Evolutionary conservation across 2,888 invertebrate genomes (phyloP), one percentile per base, ranked within the genome.

Genomic region (Pristionchus maxplancki): DNA sequence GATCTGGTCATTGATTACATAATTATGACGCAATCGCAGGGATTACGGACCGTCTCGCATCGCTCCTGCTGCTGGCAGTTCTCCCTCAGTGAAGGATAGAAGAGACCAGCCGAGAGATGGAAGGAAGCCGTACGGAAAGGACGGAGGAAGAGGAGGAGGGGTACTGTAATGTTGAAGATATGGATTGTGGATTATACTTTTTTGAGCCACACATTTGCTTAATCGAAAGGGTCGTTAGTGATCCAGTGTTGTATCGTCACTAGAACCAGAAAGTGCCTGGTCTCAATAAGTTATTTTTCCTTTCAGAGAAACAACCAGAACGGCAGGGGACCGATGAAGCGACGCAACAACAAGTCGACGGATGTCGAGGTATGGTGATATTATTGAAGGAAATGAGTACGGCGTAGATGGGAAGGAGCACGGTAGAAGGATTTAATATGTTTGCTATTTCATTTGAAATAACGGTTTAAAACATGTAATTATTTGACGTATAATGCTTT

Each of bases 351-450:
- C 28, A 5, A 28, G 37, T 78, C 44, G 44, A 78, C 48, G 1
- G 78, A 78, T 48, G 28, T 78, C 44, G 78, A 78, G 78, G 78
- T 78, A 44, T 31, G n/a, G 64, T 58, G n/a, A n/a, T n/a, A n/a
- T n/a, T n/a, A n/a, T n/a, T n/a, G n/a, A n/a, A n/a, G n/a, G n/a
- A n/a, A n/a, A n/a, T n/a, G n/a, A n/a, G n/a, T n/a, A n/a, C n/a
- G n/a, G n/a, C n/a, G n/a, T n/a, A n/a, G n/a, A n/a, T n/a, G n/a
- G n/a, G n/a, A n/a, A n/a, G n/a, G n/a, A n/a, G n/a, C n/a, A n/a
- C n/a, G n/a, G n/a, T n/a, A n/a, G n/a, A n/a, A n/a, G n/a, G n/a
- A n/a, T n/a, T n/a, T n/a, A n/a, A n/a, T n/a, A n/a, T n/a, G n/a
- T n/a, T n/a, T n/a, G n/a, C n/a, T n/a, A n/a, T n/a, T n/a, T n/a